Percentiles rank a stretch among this genome's conserved stretches.
Evolutionary conservation across 2,888 invertebrate species (phyloP).

Genomic region (Mimumesa dahlbomi): DNA sequence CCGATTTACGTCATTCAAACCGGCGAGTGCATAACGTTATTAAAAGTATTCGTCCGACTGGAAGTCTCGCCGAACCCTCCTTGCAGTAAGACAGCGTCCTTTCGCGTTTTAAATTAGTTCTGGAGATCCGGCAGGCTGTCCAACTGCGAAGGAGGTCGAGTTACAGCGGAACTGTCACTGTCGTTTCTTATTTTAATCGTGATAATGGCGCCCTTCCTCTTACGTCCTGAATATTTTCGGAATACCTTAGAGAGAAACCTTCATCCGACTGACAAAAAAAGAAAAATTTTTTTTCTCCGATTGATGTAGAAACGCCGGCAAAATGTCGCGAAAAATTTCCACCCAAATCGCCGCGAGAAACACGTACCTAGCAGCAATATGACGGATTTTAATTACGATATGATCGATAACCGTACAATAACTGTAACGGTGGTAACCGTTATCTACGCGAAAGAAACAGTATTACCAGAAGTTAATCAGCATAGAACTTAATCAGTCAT

Average conservation of each 20-base stretch:
- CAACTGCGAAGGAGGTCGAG: slow-evolving; percentile 12
- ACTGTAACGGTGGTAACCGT: neutral
- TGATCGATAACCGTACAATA: slow-evolving; percentile 3
- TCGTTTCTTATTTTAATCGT: slow-evolving; percentile 62
- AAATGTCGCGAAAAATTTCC: slow-evolving; percentile 6
- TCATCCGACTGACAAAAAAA: no score
- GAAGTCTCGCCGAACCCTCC: neutral
- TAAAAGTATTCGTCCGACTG: slow-evolving; percentile 23
- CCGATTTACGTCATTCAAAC: no score
- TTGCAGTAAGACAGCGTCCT: slow-evolving; percentile 5
- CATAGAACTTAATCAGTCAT: slow-evolving; percentile 9
- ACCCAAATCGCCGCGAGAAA: neutral
- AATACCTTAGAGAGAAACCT: neutral
- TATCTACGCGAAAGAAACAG: neutral
- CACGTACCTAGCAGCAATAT: neutral
- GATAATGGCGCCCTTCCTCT: slow-evolving; percentile 48
- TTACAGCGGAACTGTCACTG: slow-evolving; percentile 23
- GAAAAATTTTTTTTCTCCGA: slow-evolving; percentile 10
- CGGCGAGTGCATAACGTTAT: neutral
- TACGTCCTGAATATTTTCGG: slow-evolving; percentile 22
- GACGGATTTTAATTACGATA: slow-evolving; percentile 35
- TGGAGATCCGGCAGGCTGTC: slow-evolving; percentile 7
- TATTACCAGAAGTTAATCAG: slow-evolving; percentile 17
- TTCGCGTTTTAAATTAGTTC: slow-evolving; percentile 56
- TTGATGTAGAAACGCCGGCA: slow-evolving; percentile 5